Evolutionary conservation across 1,140 invertebrate genomes (phyloP).

Genomic region (Lepidotrigona ventralis): DNA sequence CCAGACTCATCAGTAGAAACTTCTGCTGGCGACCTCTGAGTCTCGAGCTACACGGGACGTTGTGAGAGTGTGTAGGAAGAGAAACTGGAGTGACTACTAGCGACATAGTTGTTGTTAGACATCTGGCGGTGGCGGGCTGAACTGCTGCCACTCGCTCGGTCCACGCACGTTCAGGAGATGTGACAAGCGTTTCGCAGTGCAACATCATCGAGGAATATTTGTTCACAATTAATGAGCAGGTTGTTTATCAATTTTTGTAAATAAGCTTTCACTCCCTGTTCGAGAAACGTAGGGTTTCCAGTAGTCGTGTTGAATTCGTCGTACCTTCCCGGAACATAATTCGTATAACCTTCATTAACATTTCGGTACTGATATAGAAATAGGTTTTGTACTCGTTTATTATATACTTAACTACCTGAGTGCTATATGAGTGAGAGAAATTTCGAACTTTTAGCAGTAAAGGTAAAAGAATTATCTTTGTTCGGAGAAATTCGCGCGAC

Average conservation of each 20-base stretch:
- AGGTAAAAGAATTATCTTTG: background rate
- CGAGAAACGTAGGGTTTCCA: background rate
- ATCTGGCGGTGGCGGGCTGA: background rate
- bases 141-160: background rate
- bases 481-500: background rate
- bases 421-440: background rate
- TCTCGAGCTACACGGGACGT: background rate
- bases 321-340: background rate
- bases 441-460: background rate
- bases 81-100: background rate
- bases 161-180: background rate
- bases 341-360: slow-evolving; percentile 13
- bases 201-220: slow-evolving; percentile 22
- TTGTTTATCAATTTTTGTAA: slow-evolving; percentile 29
- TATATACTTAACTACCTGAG: background rate
- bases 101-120: background rate
- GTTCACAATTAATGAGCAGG: slow-evolving; percentile 37
- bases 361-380: background rate
- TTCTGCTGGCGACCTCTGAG: background rate
- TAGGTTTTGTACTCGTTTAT: background rate
- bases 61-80: background rate
- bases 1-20: background rate
- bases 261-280: background rate
- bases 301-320: background rate
- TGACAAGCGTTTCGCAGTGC: slow-evolving; percentile 30